Evolutionary conservation across 2,113 vertebrate genomes (phyloP).

Genomic region (Jaculus jaculus): DNA sequence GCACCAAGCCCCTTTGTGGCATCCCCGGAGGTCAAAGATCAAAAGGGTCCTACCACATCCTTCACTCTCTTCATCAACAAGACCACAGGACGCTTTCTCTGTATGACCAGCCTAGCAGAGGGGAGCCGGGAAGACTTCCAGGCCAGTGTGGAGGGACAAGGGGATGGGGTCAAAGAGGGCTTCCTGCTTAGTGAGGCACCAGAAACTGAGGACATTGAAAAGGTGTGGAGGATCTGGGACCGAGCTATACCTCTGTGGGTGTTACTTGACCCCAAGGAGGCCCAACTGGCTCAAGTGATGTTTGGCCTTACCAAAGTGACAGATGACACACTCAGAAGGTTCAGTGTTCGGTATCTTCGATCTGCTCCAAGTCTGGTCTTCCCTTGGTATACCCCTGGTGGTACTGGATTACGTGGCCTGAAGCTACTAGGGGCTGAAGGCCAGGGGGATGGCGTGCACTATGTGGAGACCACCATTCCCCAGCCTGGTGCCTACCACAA

Average conservation of each 20-base stretch:
- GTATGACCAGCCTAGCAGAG: conserved; percentile 92
- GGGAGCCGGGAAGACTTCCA: conserved; percentile 98
- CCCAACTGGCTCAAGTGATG: conserved; percentile 86
- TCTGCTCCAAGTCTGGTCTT: conserved; percentile 92
- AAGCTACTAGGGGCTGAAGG: conserved; percentile 91
- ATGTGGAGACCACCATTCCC: conserved; percentile 91
- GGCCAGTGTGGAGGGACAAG: conserved; percentile 92
- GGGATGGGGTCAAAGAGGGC: conserved; percentile 74
- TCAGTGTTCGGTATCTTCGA: conserved; percentile 91
- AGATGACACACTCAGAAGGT: conserved; percentile 89
- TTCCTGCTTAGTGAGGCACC: conserved; percentile 75
- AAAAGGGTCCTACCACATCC: conserved; percentile 25
- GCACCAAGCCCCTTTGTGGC: conserved; percentile 89
- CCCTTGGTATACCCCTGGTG: conserved; percentile 92
- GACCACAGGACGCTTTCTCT: conserved; percentile 95
- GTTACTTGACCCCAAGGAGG: conserved; percentile 81
- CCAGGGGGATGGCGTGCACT: conserved; percentile 77
- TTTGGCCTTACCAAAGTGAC: conserved; percentile 91
- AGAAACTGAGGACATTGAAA: conserved; percentile 80
- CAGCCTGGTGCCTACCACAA: conserved; percentile 88
- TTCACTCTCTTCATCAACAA: conserved; percentile 94
- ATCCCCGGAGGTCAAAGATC: neutral
- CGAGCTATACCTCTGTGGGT: conserved; percentile 86
- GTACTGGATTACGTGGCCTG: conserved; percentile 88
- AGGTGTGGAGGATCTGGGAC: conserved; percentile 93